Percentiles rank a stretch among this genome's conserved stretches.
These are phyloP conservation scores for Cryptoprocta ferox DNA, from an alignment of 2,797 vertebrate species.

Conservation along the genomic window DNA sequence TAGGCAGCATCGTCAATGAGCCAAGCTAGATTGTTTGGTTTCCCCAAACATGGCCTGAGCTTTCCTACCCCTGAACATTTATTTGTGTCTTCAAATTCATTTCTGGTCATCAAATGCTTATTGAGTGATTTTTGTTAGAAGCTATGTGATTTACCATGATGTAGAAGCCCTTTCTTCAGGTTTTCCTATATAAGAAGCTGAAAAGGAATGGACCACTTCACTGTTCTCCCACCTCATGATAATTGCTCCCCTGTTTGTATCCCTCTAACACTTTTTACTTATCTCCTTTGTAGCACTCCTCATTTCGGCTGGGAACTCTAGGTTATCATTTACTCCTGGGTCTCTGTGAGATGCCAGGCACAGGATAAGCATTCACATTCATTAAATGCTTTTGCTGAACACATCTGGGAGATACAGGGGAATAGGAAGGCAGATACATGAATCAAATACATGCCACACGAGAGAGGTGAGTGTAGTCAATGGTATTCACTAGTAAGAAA, in stretches of 20 bases:
- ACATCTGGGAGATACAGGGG: neutral
- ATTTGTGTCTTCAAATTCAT: constrained; percentile 8
- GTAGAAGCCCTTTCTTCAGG: neutral
- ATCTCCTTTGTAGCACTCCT: neutral
- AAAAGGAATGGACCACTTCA: neutral
- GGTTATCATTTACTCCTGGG: neutral
- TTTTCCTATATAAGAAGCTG: neutral
- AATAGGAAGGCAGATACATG: neutral
- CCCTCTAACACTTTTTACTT: neutral
- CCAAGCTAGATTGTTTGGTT: neutral
- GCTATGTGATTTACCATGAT: neutral
- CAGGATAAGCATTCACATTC: neutral
- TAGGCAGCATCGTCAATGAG: neutral
- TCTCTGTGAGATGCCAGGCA: neutral
- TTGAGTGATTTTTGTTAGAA: neutral
- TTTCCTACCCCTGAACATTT: neutral
- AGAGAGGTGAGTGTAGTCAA: neutral
- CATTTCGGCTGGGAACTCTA: neutral
- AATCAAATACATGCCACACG: neutral
- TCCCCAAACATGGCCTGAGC: neutral
- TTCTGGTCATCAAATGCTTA: neutral
- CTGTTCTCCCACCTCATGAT: neutral
- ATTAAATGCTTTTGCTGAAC: neutral
- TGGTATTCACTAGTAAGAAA: neutral
- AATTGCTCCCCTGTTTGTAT: neutral